These are phyloP conservation scores for Papilio gigon DNA, from an alignment of 2,888 invertebrate genomes.

Conservation along the genomic window DNA sequence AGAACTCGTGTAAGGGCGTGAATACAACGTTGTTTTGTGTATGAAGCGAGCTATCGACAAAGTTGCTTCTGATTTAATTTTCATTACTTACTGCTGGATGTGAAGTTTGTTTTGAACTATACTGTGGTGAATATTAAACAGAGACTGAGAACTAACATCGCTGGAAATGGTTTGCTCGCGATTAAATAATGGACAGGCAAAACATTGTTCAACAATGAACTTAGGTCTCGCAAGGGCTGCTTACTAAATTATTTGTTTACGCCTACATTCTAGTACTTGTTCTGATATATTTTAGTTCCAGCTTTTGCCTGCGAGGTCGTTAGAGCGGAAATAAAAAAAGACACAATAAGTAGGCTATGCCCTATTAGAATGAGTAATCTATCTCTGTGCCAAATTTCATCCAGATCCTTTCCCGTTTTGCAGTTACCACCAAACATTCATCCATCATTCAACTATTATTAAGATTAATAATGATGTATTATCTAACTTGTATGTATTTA, in stretches of 20 bases:
- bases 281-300: neutral
- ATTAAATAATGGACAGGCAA: constrained; percentile 27
- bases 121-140: constrained; percentile 39
- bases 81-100: constrained; percentile 34
- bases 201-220: constrained; percentile 8
- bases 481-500: no score
- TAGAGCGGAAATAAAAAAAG: no score
- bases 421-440: no score
- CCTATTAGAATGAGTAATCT: no score
- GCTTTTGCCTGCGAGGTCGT: no score
- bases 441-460: no score
- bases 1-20: constrained; percentile 1
- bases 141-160: constrained; percentile 22
- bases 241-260: neutral
- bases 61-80: constrained; percentile 38
- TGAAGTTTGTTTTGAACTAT: constrained; percentile 38
- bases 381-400: no score
- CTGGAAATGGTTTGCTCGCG: constrained; percentile 14
- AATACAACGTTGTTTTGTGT: constrained; percentile 31
- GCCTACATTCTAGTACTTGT: neutral
- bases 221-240: constrained; percentile 19
- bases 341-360: no score
- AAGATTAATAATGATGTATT: no score
- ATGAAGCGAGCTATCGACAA: constrained; percentile 27
- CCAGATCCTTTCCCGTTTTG: no score